These are phyloP conservation scores for Macrocentrus cingulum DNA, from an alignment of 1,140 invertebrate genomes.

Conservation along the genomic window DNA sequence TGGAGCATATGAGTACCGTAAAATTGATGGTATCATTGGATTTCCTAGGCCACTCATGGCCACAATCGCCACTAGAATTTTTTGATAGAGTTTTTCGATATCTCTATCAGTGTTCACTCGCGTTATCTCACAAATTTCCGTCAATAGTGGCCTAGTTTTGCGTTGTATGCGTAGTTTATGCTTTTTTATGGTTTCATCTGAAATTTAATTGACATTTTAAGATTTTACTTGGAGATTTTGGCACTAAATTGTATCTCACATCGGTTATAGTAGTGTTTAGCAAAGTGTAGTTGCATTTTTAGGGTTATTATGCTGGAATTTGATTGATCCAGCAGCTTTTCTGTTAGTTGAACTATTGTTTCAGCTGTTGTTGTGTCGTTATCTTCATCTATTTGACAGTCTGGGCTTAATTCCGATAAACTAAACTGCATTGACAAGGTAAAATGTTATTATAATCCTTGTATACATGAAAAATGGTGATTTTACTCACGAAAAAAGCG, in stretches of 20 bases:
- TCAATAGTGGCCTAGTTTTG: conserved; percentile 58
- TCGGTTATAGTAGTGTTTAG: conserved; percentile 67
- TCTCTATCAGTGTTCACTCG: conserved; percentile 53
- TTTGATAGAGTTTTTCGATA: conserved; percentile 62
- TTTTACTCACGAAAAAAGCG: conserved; percentile 47
- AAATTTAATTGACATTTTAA: background rate
- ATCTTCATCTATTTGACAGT: conserved; percentile 30
- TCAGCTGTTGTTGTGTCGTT: conserved; percentile 25
- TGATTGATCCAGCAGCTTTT: conserved; percentile 45
- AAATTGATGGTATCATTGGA: conserved; percentile 57
- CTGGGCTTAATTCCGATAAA: conserved; percentile 37
- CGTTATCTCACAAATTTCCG: conserved; percentile 62
- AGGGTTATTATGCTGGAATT: conserved; percentile 56
- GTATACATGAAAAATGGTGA: too few species aligned
- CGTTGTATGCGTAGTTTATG: conserved; percentile 56
- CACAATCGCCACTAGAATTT: conserved; percentile 66
- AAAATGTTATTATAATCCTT: conserved; percentile 12
- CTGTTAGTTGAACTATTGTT: conserved; percentile 27
- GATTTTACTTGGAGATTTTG: background rate
- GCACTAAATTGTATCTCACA: too few species aligned
- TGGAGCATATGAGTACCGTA: conserved; percentile 62
- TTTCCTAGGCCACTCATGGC: conserved; percentile 67
- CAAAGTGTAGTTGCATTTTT: conserved; percentile 73
- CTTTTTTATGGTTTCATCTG: conserved; percentile 58
- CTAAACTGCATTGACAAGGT: conserved; percentile 32